phyloP scores from a whole-genome alignment of 2,113 vertebrate genomes.

The mouse (Mus musculus) region DNA sequence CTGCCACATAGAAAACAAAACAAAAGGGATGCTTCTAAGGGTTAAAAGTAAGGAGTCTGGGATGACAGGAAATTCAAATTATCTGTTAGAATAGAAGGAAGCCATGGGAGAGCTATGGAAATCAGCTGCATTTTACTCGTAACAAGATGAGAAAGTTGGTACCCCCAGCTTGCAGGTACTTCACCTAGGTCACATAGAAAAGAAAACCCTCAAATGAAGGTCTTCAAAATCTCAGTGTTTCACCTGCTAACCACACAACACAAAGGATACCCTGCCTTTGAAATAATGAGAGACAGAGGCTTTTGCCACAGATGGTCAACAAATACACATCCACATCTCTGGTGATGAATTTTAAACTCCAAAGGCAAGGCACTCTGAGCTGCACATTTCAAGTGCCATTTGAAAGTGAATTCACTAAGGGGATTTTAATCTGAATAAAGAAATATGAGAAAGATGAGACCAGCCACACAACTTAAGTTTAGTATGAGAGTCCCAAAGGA shows the following conservation, averaged over 20 bases:
- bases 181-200: background rate
- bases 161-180: background rate
- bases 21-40: background rate
- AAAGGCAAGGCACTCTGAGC: background rate
- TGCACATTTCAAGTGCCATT: slow-evolving; percentile 25
- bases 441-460: background rate
- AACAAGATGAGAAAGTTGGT: background rate
- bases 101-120: background rate
- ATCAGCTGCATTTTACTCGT: background rate
- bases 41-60: background rate
- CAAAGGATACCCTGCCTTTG: background rate
- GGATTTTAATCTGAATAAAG: slow-evolving; percentile 45
- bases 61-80: background rate
- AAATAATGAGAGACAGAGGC: background rate
- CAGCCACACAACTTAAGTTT: slow-evolving; percentile 49
- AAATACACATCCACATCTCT: background rate
- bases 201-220: background rate
- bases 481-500: background rate
- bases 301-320: background rate
- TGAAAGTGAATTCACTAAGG: slow-evolving; percentile 9
- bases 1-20: background rate
- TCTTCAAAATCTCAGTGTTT: background rate
- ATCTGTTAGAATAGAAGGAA: background rate
- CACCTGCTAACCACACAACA: background rate
- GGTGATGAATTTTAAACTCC: slow-evolving; percentile 1